These are phyloP conservation scores for Hoplostethus atlanticus DNA, from an alignment of 2,797 vertebrate species.

Conservation along the genomic window DNA sequence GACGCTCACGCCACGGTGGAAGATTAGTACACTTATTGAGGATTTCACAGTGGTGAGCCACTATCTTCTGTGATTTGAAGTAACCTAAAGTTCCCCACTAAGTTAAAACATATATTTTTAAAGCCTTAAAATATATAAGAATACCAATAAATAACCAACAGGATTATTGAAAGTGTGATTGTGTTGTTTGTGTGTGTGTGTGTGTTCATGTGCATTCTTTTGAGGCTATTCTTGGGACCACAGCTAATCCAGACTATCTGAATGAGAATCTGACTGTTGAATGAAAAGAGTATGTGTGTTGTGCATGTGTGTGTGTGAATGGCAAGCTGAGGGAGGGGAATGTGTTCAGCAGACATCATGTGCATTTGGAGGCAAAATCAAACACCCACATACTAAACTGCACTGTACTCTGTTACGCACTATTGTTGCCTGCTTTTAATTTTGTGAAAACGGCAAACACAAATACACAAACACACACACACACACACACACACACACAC, in stretches of 20 bases:
- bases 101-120: too few species aligned
- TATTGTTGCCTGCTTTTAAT: conserved; percentile 22
- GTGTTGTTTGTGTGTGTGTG: conserved; percentile 15
- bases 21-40: background rate
- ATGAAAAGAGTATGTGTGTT: conserved; percentile 48
- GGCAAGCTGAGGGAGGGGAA: conserved; percentile 22
- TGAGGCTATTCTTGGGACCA: conserved; percentile 50
- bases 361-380: conserved; percentile 19
- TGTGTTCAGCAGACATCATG: conserved; percentile 9
- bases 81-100: too few species aligned
- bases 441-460: conserved; percentile 1
- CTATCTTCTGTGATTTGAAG: too few species aligned
- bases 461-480: too few species aligned
- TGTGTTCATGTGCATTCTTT: conserved; percentile 41
- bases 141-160: background rate
- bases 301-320: conserved; percentile 35
- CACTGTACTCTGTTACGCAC: too few species aligned
- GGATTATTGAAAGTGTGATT: conserved; percentile 2
- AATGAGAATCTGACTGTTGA: conserved; percentile 69
- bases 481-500: conserved; percentile 6
- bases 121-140: background rate
- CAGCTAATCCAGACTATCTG: conserved; percentile 39
- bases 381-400: conserved; percentile 4
- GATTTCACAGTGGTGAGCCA: too few species aligned
- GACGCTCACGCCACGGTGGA: background rate